phyloP scores from a whole-genome alignment of 2,888 invertebrate genomes.

The Hydroisotoma schaefferi region DNA sequence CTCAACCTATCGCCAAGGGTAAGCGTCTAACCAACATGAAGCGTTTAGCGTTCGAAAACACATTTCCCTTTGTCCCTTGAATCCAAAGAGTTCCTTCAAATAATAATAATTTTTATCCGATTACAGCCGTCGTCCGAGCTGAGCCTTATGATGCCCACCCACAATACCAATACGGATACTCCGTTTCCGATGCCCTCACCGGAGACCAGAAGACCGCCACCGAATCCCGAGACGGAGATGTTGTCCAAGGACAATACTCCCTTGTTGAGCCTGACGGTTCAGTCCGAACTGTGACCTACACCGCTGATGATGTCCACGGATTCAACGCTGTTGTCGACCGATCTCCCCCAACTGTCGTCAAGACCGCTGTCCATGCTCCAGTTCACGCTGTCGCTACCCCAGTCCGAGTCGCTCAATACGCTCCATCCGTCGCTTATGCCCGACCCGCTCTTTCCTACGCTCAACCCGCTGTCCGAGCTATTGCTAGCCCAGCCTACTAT shows the following conservation, averaged over 20 bases:
- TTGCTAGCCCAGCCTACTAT: background rate
- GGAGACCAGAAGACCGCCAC: conserved; percentile 36
- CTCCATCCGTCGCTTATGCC: background rate
- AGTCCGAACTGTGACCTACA: conserved; percentile 44
- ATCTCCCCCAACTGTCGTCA: conserved; percentile 17
- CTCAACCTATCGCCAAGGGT: conserved; percentile 20
- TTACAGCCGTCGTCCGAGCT: conserved; percentile 22
- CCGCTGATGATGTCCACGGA: conserved; percentile 45
- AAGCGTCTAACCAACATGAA: background rate
- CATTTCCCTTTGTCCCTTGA: too few species aligned
- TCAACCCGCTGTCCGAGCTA: background rate
- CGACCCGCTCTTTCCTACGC: background rate
- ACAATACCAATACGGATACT: conserved; percentile 43
- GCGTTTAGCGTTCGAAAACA: too few species aligned
- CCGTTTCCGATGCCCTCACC: conserved; percentile 39
- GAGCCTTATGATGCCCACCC: conserved; percentile 40
- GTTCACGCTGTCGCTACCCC: conserved; percentile 5
- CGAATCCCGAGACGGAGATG: conserved; percentile 42
- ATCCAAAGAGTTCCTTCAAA: too few species aligned
- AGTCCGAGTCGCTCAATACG: background rate
- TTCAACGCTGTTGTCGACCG: conserved; percentile 46
- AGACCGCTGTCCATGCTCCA: conserved; percentile 16
- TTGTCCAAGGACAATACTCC: conserved; percentile 42
- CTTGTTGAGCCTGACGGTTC: conserved; percentile 34
- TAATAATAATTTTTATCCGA: too few species aligned